Conservation (phyloP, 2,113 vertebrate genomes). For the Thalassarche chlororhynchos region DNA sequence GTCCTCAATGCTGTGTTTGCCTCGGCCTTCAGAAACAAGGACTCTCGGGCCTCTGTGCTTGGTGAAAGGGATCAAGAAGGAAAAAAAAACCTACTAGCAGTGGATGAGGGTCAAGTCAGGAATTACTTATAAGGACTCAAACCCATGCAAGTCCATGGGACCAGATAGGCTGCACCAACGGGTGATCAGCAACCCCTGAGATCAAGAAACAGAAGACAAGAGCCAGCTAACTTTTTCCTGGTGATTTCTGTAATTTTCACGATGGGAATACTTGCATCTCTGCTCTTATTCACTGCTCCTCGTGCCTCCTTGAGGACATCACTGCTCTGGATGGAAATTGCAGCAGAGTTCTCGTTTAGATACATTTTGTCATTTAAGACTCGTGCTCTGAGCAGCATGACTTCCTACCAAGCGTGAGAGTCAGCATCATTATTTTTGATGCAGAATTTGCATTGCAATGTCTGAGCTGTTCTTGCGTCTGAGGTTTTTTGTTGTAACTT, state of each 20-base stretch:
- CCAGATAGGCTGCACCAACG: not conserved
- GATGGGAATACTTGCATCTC: not conserved
- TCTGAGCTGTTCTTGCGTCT: not conserved
- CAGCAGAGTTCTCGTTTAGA: not conserved
- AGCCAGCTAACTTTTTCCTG: not conserved
- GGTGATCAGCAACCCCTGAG: not conserved
- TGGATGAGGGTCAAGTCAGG: not conserved
- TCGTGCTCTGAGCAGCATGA: not conserved
- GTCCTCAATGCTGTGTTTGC: not conserved
- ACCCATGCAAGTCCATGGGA: accelerated
- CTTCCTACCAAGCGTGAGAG: not conserved
- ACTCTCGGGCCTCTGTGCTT: not conserved
- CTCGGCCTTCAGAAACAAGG: not conserved
- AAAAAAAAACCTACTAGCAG: not conserved
- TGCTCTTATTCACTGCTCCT: not conserved
- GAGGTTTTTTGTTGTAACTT: not conserved
- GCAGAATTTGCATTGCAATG: not conserved
- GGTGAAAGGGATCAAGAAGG: not conserved
- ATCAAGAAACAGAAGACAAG: not conserved
- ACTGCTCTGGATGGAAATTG: not conserved
- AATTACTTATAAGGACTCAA: not conserved
- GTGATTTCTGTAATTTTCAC: not conserved
- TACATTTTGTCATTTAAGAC: not conserved
- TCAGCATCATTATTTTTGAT: not conserved
- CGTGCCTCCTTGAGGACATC: not conserved